These are phyloP conservation scores for Leucoraja ocellata DNA, from an alignment of 2,797 vertebrate species.

Conservation along the genomic window DNA sequence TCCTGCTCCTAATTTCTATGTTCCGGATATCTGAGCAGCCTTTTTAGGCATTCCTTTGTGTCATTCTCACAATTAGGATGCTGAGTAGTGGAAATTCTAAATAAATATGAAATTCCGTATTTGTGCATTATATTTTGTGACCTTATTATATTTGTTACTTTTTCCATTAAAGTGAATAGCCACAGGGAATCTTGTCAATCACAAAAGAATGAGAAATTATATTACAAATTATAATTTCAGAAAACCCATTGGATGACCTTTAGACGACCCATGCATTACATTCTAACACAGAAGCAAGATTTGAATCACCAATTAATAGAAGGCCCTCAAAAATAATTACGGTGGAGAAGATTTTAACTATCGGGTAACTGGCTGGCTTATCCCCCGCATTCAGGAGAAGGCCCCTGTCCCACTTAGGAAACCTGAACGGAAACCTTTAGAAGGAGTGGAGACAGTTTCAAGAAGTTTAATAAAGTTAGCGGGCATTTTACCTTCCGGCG, in stretches of 20 bases:
- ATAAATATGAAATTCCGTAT: background rate
- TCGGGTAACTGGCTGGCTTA: too few species aligned
- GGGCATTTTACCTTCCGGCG: too few species aligned
- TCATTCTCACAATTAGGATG: background rate
- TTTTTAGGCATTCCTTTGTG: background rate
- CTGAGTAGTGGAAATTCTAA: background rate
- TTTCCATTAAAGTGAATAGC: background rate
- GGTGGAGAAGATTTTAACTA: background rate
- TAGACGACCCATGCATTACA: background rate
- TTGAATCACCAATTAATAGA: background rate
- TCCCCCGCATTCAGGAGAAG: background rate
- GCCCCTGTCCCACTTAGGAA: too few species aligned
- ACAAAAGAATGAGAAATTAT: background rate
- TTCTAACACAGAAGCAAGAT: background rate
- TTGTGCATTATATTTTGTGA: background rate
- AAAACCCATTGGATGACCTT: background rate
- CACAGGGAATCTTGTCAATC: background rate
- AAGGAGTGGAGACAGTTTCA: too few species aligned
- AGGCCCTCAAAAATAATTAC: background rate
- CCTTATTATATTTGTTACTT: background rate
- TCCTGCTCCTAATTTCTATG: background rate
- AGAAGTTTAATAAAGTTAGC: too few species aligned
- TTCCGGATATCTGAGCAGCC: too few species aligned
- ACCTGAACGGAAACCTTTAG: too few species aligned
- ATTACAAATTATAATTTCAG: conserved; percentile 5